phyloP scores from a whole-genome alignment of 2,113 vertebrate genomes.

The Gallinago undulata region DNA sequence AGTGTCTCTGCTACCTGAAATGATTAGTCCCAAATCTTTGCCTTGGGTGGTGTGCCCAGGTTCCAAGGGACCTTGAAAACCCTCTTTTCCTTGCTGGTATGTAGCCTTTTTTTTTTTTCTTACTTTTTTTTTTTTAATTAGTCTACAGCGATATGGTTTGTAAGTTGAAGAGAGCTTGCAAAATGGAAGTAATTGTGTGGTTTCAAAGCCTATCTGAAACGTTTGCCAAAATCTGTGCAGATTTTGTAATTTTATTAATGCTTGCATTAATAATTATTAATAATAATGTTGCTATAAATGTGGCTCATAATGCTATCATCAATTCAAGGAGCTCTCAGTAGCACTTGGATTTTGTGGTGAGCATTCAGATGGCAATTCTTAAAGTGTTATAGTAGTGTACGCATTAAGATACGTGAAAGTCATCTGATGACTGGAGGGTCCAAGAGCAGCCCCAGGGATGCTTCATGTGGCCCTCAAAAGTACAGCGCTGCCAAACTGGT shows the following conservation, averaged over 20 bases:
- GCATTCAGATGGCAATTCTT: background rate
- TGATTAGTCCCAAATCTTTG: background rate
- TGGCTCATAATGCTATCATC: background rate
- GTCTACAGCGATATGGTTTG: background rate
- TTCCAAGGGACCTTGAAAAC: background rate
- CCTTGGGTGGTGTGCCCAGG: background rate
- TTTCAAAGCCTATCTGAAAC: background rate
- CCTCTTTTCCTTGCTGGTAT: background rate
- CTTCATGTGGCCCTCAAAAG: background rate
- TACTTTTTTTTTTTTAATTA: background rate
- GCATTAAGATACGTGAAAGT: background rate
- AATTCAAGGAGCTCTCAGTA: background rate
- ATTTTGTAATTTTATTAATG: background rate
- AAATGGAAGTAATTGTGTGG: background rate
- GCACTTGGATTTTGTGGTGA: background rate
- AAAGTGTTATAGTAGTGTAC: background rate
- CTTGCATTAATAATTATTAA: background rate
- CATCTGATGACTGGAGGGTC: background rate
- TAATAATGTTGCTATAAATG: background rate
- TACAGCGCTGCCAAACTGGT: background rate
- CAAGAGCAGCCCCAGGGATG: background rate
- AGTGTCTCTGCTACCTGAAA: background rate
- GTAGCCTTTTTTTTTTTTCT: accelerated
- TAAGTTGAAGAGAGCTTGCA: background rate
- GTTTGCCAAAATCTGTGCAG: background rate